Percentiles rank a stretch among this genome's conserved stretches.
These are phyloP conservation scores for Apocheima hispidaria DNA, from an alignment of 2,888 invertebrate species.

Conservation along the genomic window DNA sequence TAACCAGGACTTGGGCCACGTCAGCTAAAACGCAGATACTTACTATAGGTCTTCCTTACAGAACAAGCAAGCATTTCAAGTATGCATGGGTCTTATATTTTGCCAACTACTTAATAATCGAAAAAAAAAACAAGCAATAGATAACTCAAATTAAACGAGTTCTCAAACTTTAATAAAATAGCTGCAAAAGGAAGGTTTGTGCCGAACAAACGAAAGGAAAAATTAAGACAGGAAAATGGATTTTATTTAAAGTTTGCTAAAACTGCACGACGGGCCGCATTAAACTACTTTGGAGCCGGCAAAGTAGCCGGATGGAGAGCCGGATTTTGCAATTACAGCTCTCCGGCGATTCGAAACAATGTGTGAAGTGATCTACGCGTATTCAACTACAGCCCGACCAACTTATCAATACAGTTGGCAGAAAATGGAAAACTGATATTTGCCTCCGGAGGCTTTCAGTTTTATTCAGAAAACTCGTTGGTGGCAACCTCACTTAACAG, in stretches of 20 bases:
- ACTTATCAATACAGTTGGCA: background rate
- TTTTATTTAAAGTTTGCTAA: too few species aligned
- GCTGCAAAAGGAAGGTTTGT: constrained; percentile 1
- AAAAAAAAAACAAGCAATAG: background rate
- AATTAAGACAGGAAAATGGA: too few species aligned
- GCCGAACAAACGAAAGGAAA: too few species aligned
- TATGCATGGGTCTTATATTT: too few species aligned
- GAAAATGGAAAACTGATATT: background rate
- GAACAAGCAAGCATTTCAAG: too few species aligned
- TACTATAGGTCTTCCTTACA: too few species aligned
- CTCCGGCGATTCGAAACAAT: constrained; percentile 30
- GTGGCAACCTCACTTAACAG: background rate
- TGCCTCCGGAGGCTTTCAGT: background rate
- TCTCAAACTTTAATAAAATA: background rate
- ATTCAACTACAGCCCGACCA: constrained; percentile 8
- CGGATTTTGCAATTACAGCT: constrained; percentile 31
- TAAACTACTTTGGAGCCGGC: background rate
- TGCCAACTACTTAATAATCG: background rate
- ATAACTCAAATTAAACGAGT: background rate
- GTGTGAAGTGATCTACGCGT: constrained; percentile 18
- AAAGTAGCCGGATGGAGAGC: constrained; percentile 23
- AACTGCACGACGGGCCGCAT: too few species aligned
- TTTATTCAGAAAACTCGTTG: background rate
- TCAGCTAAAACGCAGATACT: too few species aligned
- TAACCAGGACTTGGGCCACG: too few species aligned